phyloP scores from a whole-genome alignment of 1,140 invertebrate genomes.

The Scaptomyza hsui region DNA sequence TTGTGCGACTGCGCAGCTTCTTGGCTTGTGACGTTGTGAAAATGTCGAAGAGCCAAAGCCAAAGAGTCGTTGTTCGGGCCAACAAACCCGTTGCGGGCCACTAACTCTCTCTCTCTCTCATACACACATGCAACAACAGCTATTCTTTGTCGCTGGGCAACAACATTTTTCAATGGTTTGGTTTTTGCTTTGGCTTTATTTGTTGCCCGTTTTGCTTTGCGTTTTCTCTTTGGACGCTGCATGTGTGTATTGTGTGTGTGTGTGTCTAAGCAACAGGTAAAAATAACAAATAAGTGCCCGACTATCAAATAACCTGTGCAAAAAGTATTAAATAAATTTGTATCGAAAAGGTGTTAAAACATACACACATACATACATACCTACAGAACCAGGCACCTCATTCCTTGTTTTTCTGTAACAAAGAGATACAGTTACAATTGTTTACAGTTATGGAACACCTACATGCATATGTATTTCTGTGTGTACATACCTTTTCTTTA shows the following conservation, averaged over 20 bases:
- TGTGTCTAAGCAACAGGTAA: conserved; percentile 30
- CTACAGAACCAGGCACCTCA: too few relatives aligned
- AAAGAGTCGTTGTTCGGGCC: conserved; percentile 36
- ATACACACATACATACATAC: too few relatives aligned
- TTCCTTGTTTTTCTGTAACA: not conserved
- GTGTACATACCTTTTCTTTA: too few relatives aligned
- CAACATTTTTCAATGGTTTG: conserved; percentile 6
- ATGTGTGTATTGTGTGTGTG: not conserved
- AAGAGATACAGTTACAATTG: not conserved
- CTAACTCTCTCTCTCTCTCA: conserved; percentile 11
- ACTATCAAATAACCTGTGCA: conserved; percentile 6
- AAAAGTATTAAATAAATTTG: not conserved
- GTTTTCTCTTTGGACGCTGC: conserved; percentile 36
- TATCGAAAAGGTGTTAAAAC: not conserved
- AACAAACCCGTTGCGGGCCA: conserved; percentile 54
- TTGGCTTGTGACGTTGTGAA: conserved; percentile 52
- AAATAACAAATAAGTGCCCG: not conserved
- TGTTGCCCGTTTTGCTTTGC: conserved; percentile 35
- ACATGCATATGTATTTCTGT: too few relatives aligned
- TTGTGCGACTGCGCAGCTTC: conserved; percentile 50
- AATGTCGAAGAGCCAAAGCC: conserved; percentile 29
- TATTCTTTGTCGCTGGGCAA: conserved; percentile 6
- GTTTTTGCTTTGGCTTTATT: conserved; percentile 9
- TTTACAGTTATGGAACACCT: too few relatives aligned
- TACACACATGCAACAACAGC: not conserved